Conservation (phyloP, 2,113 vertebrate species). For the Trematomus loennbergii region DNA sequence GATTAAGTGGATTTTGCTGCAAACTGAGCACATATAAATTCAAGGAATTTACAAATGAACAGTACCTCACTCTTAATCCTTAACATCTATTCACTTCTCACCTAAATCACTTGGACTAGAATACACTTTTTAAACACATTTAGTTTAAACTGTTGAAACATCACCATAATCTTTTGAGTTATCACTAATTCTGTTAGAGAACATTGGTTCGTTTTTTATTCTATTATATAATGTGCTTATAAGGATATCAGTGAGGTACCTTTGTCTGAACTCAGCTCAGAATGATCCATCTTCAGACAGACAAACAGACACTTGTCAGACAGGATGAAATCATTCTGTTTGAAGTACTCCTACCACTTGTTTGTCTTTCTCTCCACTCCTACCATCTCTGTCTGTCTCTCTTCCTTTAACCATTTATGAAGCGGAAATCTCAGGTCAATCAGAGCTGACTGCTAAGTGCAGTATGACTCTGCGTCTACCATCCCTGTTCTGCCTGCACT, state of each 20-base stretch:
- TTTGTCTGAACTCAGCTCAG: slow-evolving; percentile 1
- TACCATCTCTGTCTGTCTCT: slow-evolving; percentile 6
- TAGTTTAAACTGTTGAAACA: neutral
- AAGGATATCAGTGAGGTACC: neutral
- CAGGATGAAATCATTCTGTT: slow-evolving; percentile 20
- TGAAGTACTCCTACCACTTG: slow-evolving; percentile 26
- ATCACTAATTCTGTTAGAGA: neutral
- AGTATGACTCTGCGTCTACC: slow-evolving; percentile 19
- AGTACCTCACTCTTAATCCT: neutral
- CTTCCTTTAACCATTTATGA: slow-evolving; percentile 48
- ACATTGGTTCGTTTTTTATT: neutral
- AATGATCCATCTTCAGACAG: slow-evolving; percentile 24
- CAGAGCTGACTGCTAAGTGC: slow-evolving; percentile 55
- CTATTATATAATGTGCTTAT: neutral
- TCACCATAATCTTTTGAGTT: neutral
- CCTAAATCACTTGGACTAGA: neutral
- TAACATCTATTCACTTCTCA: neutral
- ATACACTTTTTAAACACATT: neutral
- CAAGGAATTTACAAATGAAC: neutral
- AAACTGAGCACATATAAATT: neutral
- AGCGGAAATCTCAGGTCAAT: slow-evolving; percentile 51
- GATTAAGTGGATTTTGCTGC: neutral
- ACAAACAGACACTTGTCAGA: neutral
- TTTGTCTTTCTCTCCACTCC: slow-evolving; percentile 19
- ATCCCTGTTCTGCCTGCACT: slow-evolving; percentile 27